Evolutionary conservation across 2,113 vertebrate genomes (phyloP).

Genomic region (Zosterops lateralis): DNA sequence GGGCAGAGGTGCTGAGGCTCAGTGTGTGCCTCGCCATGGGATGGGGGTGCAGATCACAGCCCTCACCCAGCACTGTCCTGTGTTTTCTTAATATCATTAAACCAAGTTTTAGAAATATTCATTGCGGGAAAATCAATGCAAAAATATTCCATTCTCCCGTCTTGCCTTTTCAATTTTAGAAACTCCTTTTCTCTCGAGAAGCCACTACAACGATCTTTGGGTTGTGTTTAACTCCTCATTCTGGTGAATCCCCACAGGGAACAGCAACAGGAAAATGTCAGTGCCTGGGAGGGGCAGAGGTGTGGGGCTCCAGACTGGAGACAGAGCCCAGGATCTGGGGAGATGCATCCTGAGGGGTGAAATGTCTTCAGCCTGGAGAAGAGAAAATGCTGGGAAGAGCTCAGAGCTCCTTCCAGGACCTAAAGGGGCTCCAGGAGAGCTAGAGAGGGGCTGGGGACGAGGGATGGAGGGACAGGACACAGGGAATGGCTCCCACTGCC

Average conservation of each 20-base stretch:
- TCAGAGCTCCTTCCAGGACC: not conserved
- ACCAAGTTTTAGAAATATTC: not conserved
- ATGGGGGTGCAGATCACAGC: not conserved
- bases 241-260: not conserved
- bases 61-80: not conserved
- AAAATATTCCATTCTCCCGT: not conserved
- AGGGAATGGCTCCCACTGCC: not conserved
- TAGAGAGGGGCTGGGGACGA: too few species aligned
- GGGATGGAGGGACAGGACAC: not conserved
- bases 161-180: not conserved
- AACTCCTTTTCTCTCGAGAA: not conserved
- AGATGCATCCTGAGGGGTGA: not conserved
- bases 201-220: not conserved
- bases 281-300: not conserved
- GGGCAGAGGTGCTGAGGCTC: accelerated
- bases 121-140: not conserved
- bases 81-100: not conserved
- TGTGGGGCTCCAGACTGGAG: accelerated
- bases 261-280: not conserved
- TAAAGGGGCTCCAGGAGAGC: not conserved
- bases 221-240: not conserved
- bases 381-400: not conserved
- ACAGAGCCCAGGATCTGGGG: not conserved
- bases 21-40: accelerated
- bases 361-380: not conserved